Percentiles rank a stretch among this genome's conserved stretches.
Conservation (phyloP, 2,888 invertebrate genomes). For the Idaea dimidiata region DNA sequence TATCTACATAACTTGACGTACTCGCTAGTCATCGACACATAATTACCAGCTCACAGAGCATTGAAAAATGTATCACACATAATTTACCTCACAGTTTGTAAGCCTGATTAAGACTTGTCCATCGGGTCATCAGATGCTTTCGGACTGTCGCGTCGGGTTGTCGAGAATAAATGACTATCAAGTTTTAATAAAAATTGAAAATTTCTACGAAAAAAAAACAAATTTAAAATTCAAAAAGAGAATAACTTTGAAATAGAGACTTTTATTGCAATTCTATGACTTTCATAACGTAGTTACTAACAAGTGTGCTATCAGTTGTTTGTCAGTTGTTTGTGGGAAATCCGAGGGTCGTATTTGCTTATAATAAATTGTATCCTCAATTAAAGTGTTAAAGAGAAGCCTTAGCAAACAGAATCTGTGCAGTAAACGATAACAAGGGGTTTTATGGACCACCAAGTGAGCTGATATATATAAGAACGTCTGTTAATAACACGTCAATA, state of each 20-base stretch:
- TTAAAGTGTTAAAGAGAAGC: slow-evolving; percentile 58
- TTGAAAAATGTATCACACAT: background rate
- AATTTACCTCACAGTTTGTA: background rate
- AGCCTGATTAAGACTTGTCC: background rate
- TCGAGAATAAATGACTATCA: background rate
- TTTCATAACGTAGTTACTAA: slow-evolving; percentile 5
- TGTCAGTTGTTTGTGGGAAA: slow-evolving; percentile 63
- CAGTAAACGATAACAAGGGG: slow-evolving; percentile 47
- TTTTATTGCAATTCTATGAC: background rate
- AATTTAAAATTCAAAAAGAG: background rate
- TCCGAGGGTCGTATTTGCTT: slow-evolving; percentile 56
- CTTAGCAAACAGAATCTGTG: slow-evolving; percentile 50
- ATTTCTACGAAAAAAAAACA: background rate
- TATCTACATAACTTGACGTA: background rate
- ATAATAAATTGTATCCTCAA: slow-evolving; percentile 50
- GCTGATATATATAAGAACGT: slow-evolving; percentile 27
- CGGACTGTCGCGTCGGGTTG: background rate
- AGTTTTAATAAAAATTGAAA: background rate
- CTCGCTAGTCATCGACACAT: background rate
- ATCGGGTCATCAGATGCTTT: background rate
- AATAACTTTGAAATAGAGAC: background rate
- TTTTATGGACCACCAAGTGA: slow-evolving; percentile 58
- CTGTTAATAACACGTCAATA: slow-evolving; percentile 10
- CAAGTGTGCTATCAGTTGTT: slow-evolving; percentile 39
- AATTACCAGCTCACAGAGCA: background rate